phyloP scores from a whole-genome alignment of 2,113 vertebrate genomes.

The Puffinus mauretanicus region DNA sequence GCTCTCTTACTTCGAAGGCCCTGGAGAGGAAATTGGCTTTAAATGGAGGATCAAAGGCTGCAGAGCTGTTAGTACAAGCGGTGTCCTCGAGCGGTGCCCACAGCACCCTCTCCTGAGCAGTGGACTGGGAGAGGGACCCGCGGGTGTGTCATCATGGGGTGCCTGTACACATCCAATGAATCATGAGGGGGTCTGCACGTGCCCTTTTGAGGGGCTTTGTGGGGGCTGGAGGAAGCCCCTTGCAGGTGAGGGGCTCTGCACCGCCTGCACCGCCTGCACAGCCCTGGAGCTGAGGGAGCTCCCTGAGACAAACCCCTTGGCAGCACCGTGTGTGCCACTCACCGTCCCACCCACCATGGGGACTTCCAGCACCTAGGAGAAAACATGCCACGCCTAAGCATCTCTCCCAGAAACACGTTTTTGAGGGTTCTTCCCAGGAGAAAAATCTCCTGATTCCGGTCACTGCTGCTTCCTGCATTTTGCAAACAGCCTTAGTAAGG shows the following conservation, averaged over 20 bases:
- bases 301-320: neutral
- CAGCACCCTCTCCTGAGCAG: neutral
- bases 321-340: accelerated
- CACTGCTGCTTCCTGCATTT: neutral
- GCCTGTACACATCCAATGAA: neutral
- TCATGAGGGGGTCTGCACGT: accelerated
- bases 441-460: accelerated
- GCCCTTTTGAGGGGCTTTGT: neutral
- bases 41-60: neutral
- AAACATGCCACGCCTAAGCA: accelerated
- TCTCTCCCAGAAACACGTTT: neutral
- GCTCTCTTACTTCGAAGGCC: neutral
- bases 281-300: neutral
- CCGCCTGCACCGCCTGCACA: neutral
- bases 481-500: neutral
- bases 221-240: neutral
- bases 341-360: neutral
- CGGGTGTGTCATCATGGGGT: accelerated
- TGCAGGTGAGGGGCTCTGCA: neutral
- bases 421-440: neutral
- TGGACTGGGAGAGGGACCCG: neutral
- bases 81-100: accelerated
- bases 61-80: neutral
- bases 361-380: neutral
- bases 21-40: neutral